Evolutionary conservation across 2,888 invertebrate genomes (phyloP).

Genomic region (Scrobipalpa costella): DNA sequence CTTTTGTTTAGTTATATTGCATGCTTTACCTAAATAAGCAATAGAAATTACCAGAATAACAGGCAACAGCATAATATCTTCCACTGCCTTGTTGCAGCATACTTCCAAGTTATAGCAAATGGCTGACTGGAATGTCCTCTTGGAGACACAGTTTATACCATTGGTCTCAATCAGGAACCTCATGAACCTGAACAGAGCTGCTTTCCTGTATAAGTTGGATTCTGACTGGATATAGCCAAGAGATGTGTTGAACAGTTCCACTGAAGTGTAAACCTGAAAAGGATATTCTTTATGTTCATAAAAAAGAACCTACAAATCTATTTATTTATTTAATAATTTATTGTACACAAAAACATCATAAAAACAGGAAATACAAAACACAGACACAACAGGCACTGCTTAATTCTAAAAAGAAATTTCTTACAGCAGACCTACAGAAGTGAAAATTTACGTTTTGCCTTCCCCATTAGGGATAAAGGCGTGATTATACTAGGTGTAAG

Average conservation of each 20-base stretch:
- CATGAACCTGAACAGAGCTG: slow-evolving; percentile 51
- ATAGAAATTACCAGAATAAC: slow-evolving; percentile 55
- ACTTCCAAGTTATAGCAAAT: slow-evolving; percentile 61
- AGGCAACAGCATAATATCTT: slow-evolving; percentile 54
- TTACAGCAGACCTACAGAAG: no score
- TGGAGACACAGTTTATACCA: slow-evolving; percentile 58
- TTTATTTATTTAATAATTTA: no score
- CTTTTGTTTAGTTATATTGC: no score
- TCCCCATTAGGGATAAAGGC: no score
- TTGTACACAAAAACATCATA: no score
- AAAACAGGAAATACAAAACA: no score
- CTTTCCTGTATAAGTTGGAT: slow-evolving; percentile 64
- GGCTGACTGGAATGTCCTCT: slow-evolving; percentile 50
- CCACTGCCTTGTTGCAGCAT: slow-evolving; percentile 57
- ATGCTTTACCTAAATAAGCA: background rate
- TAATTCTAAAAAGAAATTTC: no score
- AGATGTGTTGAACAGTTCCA: slow-evolving; percentile 53
- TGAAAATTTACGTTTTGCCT: no score
- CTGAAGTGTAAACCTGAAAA: slow-evolving; percentile 44
- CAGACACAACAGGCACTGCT: no score
- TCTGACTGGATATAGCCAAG: slow-evolving; percentile 60
- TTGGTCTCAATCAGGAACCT: slow-evolving; percentile 54
- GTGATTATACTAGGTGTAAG: no score
- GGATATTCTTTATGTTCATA: no score
- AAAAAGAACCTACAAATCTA: background rate